These are phyloP conservation scores for Enhydra lutris DNA, from an alignment of 2,113 vertebrate species.

Conservation along the genomic window DNA sequence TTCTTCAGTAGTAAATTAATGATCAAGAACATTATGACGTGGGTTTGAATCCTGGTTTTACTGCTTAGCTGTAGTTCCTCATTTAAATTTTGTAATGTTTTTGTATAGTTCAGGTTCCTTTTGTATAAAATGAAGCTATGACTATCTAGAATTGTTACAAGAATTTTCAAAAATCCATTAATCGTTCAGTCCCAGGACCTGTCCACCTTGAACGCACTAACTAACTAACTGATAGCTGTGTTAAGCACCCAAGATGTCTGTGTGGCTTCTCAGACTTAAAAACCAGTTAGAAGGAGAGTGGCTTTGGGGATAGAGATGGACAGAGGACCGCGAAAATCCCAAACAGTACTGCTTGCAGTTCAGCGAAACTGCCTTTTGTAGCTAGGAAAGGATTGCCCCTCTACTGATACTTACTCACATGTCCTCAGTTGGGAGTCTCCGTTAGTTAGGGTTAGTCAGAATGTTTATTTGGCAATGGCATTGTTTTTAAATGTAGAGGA, in stretches of 20 bases:
- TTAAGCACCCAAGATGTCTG: not conserved
- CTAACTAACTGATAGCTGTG: not conserved
- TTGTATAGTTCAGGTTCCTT: not conserved
- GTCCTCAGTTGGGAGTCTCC: not conserved
- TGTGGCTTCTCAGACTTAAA: not conserved
- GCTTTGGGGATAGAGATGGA: not conserved
- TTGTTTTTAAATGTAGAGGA: not conserved
- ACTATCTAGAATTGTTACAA: constrained; percentile 9
- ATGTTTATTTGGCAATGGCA: not conserved
- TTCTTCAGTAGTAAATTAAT: not conserved
- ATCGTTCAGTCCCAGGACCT: not conserved
- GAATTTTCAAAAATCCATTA: not conserved
- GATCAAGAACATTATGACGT: not conserved
- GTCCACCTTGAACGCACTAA: not conserved
- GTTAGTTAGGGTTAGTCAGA: not conserved
- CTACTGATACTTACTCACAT: not conserved
- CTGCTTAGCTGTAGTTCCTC: not conserved
- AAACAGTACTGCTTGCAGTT: not conserved
- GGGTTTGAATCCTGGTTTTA: not conserved
- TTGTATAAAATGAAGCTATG: not conserved
- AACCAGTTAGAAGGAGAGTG: not conserved
- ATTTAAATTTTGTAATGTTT: not conserved
- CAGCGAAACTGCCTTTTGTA: not conserved
- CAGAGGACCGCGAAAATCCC: not conserved
- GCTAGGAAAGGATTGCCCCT: not conserved